Evolutionary conservation across 2,113 vertebrate species (phyloP).

Genomic region (Elanus axillaris): DNA sequence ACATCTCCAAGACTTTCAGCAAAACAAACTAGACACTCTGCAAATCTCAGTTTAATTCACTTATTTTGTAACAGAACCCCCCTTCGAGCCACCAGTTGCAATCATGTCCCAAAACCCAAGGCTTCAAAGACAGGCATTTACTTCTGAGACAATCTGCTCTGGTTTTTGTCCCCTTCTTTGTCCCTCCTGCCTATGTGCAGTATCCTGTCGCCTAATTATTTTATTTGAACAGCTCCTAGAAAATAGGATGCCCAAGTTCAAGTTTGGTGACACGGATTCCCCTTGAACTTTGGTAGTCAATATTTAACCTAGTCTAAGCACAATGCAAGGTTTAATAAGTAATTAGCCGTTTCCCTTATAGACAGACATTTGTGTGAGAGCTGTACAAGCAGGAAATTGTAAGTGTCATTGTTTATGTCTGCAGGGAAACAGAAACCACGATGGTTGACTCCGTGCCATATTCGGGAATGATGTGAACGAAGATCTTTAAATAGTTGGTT

Average conservation of each 20-base stretch:
- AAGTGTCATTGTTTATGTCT: conserved; percentile 77
- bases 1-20: neutral
- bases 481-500: neutral
- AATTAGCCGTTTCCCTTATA: conserved; percentile 24
- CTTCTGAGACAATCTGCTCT: neutral
- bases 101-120: neutral
- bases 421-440: conserved; percentile 66
- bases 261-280: neutral
- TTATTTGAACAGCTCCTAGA: neutral
- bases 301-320: conserved; percentile 40
- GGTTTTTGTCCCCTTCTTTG: neutral
- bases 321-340: conserved; percentile 45
- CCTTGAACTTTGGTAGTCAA: neutral
- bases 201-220: neutral
- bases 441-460: conserved; percentile 52
- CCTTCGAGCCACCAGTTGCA: neutral
- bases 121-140: neutral
- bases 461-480: neutral
- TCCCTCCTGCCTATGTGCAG: neutral
- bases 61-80: neutral
- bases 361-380: conserved; percentile 12
- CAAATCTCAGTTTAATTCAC: neutral
- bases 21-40: neutral
- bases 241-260: neutral
- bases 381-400: conserved; percentile 68